Percentiles rank a stretch among this genome's conserved stretches.
Conservation (phyloP, 2,888 invertebrate genomes). For the Chelonus formosanus region DNA sequence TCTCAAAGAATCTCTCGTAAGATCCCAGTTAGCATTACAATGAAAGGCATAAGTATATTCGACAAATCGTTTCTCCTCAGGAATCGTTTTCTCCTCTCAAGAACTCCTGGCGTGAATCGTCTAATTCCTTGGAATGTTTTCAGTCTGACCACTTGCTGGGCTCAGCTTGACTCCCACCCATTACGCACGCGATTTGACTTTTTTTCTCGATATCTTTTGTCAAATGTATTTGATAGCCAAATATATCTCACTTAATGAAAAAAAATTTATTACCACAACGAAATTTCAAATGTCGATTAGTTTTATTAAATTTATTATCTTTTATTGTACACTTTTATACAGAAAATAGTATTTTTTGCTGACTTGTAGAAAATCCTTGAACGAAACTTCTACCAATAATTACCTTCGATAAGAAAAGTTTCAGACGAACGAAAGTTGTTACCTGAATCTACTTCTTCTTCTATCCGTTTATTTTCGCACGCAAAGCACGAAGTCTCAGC, state of each 20-base stretch:
- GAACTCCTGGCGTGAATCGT: constrained; percentile 55
- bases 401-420: constrained; percentile 45
- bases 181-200: constrained; percentile 33
- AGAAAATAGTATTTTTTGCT: constrained; percentile 17
- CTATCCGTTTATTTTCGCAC: constrained; percentile 33
- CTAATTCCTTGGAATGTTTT: constrained; percentile 64
- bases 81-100: constrained; percentile 28
- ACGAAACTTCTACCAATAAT: constrained; percentile 43
- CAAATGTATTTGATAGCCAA: neutral
- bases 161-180: constrained; percentile 58
- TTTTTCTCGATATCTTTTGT: constrained; percentile 17
- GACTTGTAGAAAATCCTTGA: constrained; percentile 27
- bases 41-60: constrained; percentile 43
- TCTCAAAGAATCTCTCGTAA: constrained; percentile 42
- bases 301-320: constrained; percentile 28
- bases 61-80: constrained; percentile 43
- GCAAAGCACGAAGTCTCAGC: constrained; percentile 28
- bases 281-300: constrained; percentile 24
- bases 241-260: constrained; percentile 16
- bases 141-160: constrained; percentile 56
- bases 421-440: constrained; percentile 41
- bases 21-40: constrained; percentile 58
- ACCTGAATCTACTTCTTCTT: constrained; percentile 20
- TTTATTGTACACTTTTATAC: constrained; percentile 17
- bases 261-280: neutral